phyloP scores from a whole-genome alignment of 2,113 vertebrate genomes.

The Odontophorus gujanensis region DNA sequence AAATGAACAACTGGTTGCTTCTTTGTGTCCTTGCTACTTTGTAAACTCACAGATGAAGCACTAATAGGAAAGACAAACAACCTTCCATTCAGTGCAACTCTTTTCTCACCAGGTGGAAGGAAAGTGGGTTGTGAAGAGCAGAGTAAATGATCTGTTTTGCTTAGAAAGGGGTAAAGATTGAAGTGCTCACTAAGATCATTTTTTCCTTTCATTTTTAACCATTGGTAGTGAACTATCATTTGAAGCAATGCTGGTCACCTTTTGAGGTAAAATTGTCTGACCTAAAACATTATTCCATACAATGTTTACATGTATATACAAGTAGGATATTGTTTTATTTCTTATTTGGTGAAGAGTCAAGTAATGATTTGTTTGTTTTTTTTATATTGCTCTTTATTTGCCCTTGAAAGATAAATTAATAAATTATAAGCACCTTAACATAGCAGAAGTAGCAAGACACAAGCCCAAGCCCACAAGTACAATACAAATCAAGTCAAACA shows the following conservation, averaged over 20 bases:
- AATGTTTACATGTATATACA: background rate
- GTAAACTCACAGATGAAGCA: background rate
- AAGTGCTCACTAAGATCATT: background rate
- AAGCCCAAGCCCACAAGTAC: background rate
- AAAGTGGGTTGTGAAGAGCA: background rate
- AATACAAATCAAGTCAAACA: background rate
- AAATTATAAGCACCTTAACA: slow-evolving; percentile 38
- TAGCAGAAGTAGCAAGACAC: slow-evolving; percentile 29
- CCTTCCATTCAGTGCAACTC: background rate
- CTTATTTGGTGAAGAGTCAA: slow-evolving; percentile 23
- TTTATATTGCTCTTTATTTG: slow-evolving; percentile 72
- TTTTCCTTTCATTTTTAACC: background rate
- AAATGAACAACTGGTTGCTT: background rate
- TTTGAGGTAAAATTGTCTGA: background rate
- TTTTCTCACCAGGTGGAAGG: background rate
- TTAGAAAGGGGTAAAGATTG: background rate
- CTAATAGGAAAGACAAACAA: background rate
- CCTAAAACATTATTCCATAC: background rate
- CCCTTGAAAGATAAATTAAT: slow-evolving; percentile 59
- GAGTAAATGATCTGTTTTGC: background rate
- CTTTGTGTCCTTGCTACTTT: background rate
- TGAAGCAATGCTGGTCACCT: background rate
- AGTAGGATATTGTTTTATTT: background rate
- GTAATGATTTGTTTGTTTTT: background rate
- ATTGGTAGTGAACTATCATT: background rate